Evolutionary conservation across 2,888 invertebrate species (phyloP), one percentile per base, ranked within the genome.

Genomic region (Lasioglossum zephyrum): DNA sequence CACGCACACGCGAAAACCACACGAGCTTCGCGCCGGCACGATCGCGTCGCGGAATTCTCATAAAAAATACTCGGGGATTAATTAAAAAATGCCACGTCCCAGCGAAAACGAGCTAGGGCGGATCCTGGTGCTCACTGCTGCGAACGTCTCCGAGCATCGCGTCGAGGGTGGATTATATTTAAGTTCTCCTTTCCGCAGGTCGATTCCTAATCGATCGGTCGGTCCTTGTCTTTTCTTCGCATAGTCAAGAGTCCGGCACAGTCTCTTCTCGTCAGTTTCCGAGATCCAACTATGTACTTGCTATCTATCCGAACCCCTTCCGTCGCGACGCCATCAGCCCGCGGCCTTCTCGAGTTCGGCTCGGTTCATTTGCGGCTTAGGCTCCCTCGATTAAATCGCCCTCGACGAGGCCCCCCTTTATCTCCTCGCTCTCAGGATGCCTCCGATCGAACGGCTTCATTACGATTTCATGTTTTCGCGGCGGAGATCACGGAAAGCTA

Each of bases 71-170:
- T 92, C 87, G 81, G 85, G 90, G 91, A 94, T 93, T 93, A 93
- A 94, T 94, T 94, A 93, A 92, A 93, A 93, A 94, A 94, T 93
- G 90, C 93, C 93, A 88, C 81, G 91, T 90, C 87, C 82, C 72
- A 86, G 81, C 66, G 83, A 79, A 83, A 87, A 88, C 31, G 63
- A 31, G 63, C 16, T 18, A 18, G 18, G 63, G 63, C 18, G 18
- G 63, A 18, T 31, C 8, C 36, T 2, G 31, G 8, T 18, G 63
- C 8, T 63, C 31, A 3, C 31, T 31, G 63, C 18, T 31, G 63
- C 18, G 63, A 18, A 31, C 31, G 31, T 18, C 63, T 63, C n/a
- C 57, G 57, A 57, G 57, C n/a, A n/a, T 57, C 57, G 57, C 57
- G 57, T 57, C 57, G n/a, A 5, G n/a, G n/a, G n/a, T 57, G 57